Base-by-base conservation (phyloP, 2,113 vertebrate species). In the Dipodomys spectabilis region DNA sequence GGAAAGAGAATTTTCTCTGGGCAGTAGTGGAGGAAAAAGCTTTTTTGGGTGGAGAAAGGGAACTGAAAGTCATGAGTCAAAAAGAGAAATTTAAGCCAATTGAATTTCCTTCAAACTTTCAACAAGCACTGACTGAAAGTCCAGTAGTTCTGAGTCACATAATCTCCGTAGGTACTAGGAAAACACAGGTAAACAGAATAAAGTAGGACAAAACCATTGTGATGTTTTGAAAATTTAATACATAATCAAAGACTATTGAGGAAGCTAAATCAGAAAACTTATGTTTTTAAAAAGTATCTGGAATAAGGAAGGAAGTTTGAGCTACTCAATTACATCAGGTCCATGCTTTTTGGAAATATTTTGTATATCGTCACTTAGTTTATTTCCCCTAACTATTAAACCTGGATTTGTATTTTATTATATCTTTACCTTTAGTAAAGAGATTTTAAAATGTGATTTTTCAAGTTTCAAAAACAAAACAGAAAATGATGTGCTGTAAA, bases 201-300 rank as follows among this genome's bases (percentile, higher is more conserved):
- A 72, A 2, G 5, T 65, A 6, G 27, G 12, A 80, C 57, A 67
- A 35, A 35, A 25, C 94, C 84, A 81, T 39, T 90, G 62, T 69
- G n/a, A n/a, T n/a, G 16, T 73, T 85, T 72, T 80, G 15, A 90
- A 88, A 92, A 92, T 7, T 73, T 74, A 95, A 75, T 69, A 45
- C 4, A 6, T n/a, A 45, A 60, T 88, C 12, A 74, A 90, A 30
- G 13, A 86, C 69, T 86, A 53, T 39, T 71, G 20, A 73, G 35
- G 13, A 83, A 78, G 32, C 64, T 67, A 35, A 78, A 67, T 82
- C 39, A 82, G 44, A 86, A 92, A 71, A 18, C 15, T 57, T 57
- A 57, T 57, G 7, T 85, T 92, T 79, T 88, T 44, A 88, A 73
- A 82, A 30, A 23, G 1, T 2, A 60, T 57, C 5, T 80, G 30